Base-by-base conservation (phyloP, 2,888 invertebrate species). In the Torymus texanus region DNA sequence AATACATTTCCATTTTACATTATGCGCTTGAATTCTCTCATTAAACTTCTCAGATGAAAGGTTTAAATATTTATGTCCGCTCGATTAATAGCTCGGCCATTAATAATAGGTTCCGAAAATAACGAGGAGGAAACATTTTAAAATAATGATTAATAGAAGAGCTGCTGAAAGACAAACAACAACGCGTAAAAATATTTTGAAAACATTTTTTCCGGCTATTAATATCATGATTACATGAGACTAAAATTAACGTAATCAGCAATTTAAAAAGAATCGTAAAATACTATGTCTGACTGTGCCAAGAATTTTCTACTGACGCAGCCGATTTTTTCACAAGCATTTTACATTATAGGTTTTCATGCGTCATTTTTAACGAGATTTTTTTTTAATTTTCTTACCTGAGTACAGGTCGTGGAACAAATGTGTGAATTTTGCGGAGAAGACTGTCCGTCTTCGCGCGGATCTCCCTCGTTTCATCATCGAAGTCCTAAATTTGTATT, bases 391-490 rank as follows among this genome's bases (percentile, higher is more conserved):
- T 55, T 63, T 29, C 75, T 91, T 90, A 94, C 94, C 93, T 93
- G 88, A 92, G 91, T 84, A 92, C 92, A 66, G 94, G 93, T 84
- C 95, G 94, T 75, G 95, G 94, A 78, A 96, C 94, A 81, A 95
- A 94, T 62, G 94, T 93, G 88, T 96, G 95, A 84, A 96, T 93
- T 85, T 94, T 93, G 85, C 93, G 93, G 84, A 96, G 92, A 75
- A 96, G 92, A 76, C 95, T 92, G 85, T 94, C 94, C 67, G 96
- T 94, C 87, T 95, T 94, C 72, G 95, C 94, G 84, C 96, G 94
- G 88, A 97, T 96, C 86, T 94, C 93, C 88, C 94, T 94, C 83
- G 95, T 94, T 91, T 96, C 96, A 90, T 95, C 95, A 90, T 95
- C 94, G 91, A 96, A 97, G 85, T 93, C 93, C 96, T 97, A 92